Evolutionary conservation across 1,140 invertebrate species (phyloP), one percentile per base, ranked within the genome.

Genomic region (Achatina immaculata): DNA sequence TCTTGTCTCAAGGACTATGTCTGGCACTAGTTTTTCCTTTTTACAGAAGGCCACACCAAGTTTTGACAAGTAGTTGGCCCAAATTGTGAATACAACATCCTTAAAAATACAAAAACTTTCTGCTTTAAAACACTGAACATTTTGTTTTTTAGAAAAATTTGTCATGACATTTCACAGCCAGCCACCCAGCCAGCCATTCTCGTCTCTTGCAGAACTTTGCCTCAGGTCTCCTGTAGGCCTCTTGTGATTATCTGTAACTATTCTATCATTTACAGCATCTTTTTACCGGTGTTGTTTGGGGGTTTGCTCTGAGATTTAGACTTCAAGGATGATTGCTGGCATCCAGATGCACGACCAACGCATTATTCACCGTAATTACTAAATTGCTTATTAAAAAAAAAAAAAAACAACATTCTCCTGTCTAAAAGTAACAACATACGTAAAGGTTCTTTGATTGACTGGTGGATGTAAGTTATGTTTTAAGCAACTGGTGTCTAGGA

Each of bases 41-140:
- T 78, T 48, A 42, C 77, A 78, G 45, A 78, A 78, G 14, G 77
- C 77, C 16, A 78, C 45, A 31, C 65, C 62, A 68, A 78, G 58
- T 19, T 40, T 31, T 14, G 36, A n/a, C 0, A 78, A n/a, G 42
- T 78, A 78, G 31, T 66, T 68, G 0, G 77, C 65, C 77, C 77
- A 78, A 19, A 68, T 68, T 48, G 40, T 45, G 51, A 78, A 78
- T 36, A 71, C 65, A 68, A 51, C 34, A 24, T 78, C 77, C 77
- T 78, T 14, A 65, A 69, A 78, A 69, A 48, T 40, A 48, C 43
- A 75, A n/a, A 24, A 16, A 19, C 19, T 24, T 7, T 36, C 40
- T 7, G 40, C 14, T 7, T 40, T 31, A 72, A 16, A 11, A 16
- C 9, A 16, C 65, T 68, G 14, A n/a, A 68, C 31, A n/a, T 11